phyloP scores from a whole-genome alignment of 2,113 vertebrate species.

The Toxostoma redivivum region DNA sequence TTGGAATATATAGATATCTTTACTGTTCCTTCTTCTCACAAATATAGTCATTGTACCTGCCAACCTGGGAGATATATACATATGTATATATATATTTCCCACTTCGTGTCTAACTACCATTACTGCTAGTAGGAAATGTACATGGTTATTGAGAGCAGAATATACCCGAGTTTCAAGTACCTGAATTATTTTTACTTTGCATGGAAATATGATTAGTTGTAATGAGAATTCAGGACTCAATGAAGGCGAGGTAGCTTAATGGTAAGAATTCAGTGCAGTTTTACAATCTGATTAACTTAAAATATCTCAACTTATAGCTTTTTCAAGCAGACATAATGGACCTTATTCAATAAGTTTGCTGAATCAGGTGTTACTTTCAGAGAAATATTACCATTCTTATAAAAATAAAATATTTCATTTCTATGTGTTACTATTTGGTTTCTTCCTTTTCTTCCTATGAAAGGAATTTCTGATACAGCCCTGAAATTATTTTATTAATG shows the following conservation, averaged over 20 bases:
- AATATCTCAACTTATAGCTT: constrained; percentile 44
- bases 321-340: constrained; percentile 49
- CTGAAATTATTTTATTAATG: background rate
- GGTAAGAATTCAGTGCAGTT: constrained; percentile 47
- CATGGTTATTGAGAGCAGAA: background rate
- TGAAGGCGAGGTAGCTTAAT: constrained; percentile 42
- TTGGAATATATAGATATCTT: background rate
- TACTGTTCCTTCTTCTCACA: background rate
- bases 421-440: background rate
- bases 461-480: background rate
- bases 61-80: background rate
- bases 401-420: constrained; percentile 4
- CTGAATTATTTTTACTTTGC: constrained; percentile 52
- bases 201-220: constrained; percentile 40
- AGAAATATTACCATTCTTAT: constrained; percentile 36
- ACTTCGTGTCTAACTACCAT: background rate
- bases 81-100: background rate
- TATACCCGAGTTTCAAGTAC: background rate
- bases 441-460: background rate
- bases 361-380: constrained; percentile 39
- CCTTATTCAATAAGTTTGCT: constrained; percentile 62
- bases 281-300: constrained; percentile 60
- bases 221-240: constrained; percentile 56
- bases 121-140: background rate
- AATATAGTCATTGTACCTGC: background rate